Conservation (phyloP, 2,113 vertebrate species). For the Abramis brama region DNA sequence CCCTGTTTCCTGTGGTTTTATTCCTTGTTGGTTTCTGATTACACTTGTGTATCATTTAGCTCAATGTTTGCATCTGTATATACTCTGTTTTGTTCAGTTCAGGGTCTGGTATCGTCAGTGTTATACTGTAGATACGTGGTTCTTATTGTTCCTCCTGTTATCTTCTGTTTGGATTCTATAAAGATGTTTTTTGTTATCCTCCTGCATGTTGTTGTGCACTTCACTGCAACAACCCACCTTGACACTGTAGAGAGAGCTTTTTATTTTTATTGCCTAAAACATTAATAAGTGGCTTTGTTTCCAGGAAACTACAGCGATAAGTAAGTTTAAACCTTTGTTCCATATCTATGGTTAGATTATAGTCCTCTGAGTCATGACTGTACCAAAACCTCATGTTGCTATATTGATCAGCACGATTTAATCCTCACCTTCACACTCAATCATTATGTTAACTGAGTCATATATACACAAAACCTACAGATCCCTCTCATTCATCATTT, state of each 20-base stretch:
- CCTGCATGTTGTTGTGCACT: too few relatives aligned
- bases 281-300: neutral
- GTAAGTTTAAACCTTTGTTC: slow-evolving; percentile 24
- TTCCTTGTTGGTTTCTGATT: too few relatives aligned
- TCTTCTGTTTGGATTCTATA: too few relatives aligned
- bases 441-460: neutral
- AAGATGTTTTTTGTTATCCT: too few relatives aligned
- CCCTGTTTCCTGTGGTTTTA: too few relatives aligned
- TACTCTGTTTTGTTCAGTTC: too few relatives aligned
- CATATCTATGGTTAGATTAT: neutral
- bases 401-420: neutral
- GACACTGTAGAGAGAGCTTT: neutral
- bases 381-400: neutral
- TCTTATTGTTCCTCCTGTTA: too few relatives aligned
- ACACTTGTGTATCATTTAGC: too few relatives aligned
- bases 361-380: slow-evolving; percentile 4
- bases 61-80: too few relatives aligned
- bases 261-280: neutral
- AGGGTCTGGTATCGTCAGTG: too few relatives aligned
- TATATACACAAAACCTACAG: neutral
- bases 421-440: neutral
- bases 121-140: too few relatives aligned
- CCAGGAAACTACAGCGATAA: neutral
- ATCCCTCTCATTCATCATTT: neutral
- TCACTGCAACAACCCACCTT: too few relatives aligned